phyloP scores from a whole-genome alignment of 2,888 invertebrate species.

The Synergus japonicus region DNA sequence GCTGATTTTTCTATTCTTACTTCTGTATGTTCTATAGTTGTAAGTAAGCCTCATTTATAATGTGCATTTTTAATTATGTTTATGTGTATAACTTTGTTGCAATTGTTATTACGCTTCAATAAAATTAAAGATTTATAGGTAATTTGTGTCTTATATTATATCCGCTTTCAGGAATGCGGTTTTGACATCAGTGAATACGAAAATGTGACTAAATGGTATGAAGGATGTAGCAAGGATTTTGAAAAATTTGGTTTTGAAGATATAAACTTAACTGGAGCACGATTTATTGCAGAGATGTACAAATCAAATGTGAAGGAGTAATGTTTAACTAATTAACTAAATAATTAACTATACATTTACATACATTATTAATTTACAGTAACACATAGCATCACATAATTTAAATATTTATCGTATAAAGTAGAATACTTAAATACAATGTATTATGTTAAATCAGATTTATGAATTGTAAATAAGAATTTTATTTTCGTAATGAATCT shows the following conservation, averaged over 20 bases:
- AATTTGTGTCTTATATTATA: background rate
- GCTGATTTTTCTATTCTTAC: conserved; percentile 69
- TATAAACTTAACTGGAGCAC: conserved; percentile 62
- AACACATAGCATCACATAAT: background rate
- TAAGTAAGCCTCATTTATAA: conserved; percentile 47
- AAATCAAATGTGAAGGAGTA: conserved; percentile 57
- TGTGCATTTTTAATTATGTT: background rate
- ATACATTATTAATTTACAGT: too few relatives aligned
- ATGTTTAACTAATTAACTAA: background rate
- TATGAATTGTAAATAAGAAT: background rate
- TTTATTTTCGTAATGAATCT: background rate
- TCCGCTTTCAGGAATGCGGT: conserved; percentile 63
- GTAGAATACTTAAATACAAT: background rate
- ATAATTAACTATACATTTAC: too few relatives aligned
- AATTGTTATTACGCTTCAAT: background rate
- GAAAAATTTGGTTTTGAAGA: conserved; percentile 84
- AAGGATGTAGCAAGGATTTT: conserved; percentile 82
- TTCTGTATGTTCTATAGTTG: conserved; percentile 67
- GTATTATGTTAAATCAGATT: too few relatives aligned
- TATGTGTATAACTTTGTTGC: background rate
- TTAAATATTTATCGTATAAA: background rate
- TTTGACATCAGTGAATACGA: conserved; percentile 79
- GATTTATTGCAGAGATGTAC: conserved; percentile 60
- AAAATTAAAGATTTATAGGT: background rate
- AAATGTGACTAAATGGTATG: conserved; percentile 85